Evolutionary conservation across 2,113 vertebrate species (phyloP), one percentile per base, ranked within the genome.

Genomic region (Mesocricetus auratus): DNA sequence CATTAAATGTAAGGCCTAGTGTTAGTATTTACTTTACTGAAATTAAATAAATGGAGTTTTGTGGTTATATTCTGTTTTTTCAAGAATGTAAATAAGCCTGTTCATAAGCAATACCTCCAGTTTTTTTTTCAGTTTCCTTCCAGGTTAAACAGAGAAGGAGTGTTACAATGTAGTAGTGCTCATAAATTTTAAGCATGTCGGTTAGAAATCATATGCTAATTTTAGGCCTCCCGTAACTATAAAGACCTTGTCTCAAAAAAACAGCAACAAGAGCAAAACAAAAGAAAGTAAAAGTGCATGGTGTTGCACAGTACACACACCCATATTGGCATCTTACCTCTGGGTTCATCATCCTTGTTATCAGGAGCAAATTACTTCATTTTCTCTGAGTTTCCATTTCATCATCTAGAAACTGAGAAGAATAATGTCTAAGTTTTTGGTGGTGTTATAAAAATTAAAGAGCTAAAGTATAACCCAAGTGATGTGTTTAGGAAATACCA

Each of bases 11-110:
- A 92, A 94, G 56, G 39, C 68, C 94, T 82, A 83, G 86, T 92
- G 81, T 96, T 89, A 93, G 83, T 95, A 97, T 96, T 97, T 96
- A 94, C 93, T 94, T 97, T 90, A 93, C 95, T 95, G 77, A 97
- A 91, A 94, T 95, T 75, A 82, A 94, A 89, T 94, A 96, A 97
- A 90, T 94, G 90, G 47, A 71, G 77, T 97, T 96, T 60, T 97
- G 19, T 95, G 97, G 86, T 91, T 50, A 50, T 50, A 50, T 92
- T 86, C n/a, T 91, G 96, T 96, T 96, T 71, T 60, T 86, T 93
- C 56, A 94, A 91, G 74, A 73, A 79, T 83, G 75, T 93, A 93
- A 96, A 87, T 79, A 62, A 94, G 29, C n/a, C 86, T 96, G 45
- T 95, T 96, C 64, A 95, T 94, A 75, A 93, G 83, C 85, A 96